Evolutionary conservation across 2,113 vertebrate species (phyloP).

Genomic region (Pteropus alecto): DNA sequence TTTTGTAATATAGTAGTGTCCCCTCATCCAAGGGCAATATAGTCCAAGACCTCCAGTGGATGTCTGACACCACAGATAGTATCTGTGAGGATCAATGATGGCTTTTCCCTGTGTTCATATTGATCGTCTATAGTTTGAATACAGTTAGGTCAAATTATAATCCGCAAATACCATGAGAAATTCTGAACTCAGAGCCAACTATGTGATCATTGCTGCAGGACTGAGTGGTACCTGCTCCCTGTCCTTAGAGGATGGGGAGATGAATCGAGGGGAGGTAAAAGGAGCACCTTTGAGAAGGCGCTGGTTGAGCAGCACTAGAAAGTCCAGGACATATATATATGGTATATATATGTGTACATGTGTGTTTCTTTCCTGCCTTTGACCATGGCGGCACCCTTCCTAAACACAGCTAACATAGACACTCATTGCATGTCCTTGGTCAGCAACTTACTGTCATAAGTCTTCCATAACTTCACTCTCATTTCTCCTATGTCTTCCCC

Average conservation of each 20-base stretch:
- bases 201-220: not conserved
- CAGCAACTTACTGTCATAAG: not conserved
- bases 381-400: not conserved
- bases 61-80: no score
- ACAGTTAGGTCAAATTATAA: not conserved
- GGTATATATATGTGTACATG: rapidly evolving
- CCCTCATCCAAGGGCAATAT: not conserved
- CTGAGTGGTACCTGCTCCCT: not conserved
- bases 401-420: not conserved
- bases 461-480: not conserved
- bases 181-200: not conserved
- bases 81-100: not conserved
- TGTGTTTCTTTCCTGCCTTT: not conserved
- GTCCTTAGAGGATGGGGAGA: not conserved
- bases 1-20: not conserved
- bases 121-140: not conserved
- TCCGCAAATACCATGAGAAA: not conserved
- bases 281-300: not conserved
- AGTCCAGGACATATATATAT: no score
- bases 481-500: not conserved
- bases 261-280: not conserved
- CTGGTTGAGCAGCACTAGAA: not conserved
- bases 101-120: not conserved
- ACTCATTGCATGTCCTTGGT: not conserved
- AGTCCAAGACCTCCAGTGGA: no score